A percentile compares a stretch with the other conserved stretches of the same genome.
Evolutionary conservation across 2,797 vertebrate species (phyloP).

Genomic region (Rhabdophis nuchalis): DNA sequence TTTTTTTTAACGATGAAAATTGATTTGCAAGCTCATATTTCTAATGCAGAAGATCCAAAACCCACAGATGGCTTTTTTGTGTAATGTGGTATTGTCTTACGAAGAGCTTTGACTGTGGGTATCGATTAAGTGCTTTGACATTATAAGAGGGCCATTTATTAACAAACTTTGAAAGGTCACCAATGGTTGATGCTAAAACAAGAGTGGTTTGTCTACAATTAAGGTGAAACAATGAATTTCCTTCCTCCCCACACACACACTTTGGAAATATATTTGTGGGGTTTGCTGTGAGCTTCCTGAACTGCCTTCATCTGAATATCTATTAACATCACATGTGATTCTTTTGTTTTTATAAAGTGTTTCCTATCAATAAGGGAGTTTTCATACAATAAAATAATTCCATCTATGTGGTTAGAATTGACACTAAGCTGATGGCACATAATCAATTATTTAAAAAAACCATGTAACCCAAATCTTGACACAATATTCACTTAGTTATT

Average conservation of each 20-base stretch:
- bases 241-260: not conserved
- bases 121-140: constrained; percentile 6
- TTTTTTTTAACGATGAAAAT: not conserved
- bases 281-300: not conserved
- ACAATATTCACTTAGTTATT: not conserved
- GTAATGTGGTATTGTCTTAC: not conserved
- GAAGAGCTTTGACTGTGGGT: not conserved
- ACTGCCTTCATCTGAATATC: no score
- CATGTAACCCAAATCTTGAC: not conserved
- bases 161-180: constrained; percentile 30
- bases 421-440: not conserved
- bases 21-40: constrained; percentile 32
- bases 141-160: not conserved
- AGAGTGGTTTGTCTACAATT: not conserved
- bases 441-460: not conserved
- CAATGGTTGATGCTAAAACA: not conserved
- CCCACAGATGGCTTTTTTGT: not conserved
- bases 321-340: not conserved
- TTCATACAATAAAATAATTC: not conserved
- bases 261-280: not conserved
- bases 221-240: not conserved
- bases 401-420: not conserved
- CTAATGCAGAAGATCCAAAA: constrained; percentile 17
- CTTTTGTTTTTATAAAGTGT: not conserved
- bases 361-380: not conserved